Base-by-base conservation (phyloP, 1,140 invertebrate species). In the Stegodyphus mimosarum region DNA sequence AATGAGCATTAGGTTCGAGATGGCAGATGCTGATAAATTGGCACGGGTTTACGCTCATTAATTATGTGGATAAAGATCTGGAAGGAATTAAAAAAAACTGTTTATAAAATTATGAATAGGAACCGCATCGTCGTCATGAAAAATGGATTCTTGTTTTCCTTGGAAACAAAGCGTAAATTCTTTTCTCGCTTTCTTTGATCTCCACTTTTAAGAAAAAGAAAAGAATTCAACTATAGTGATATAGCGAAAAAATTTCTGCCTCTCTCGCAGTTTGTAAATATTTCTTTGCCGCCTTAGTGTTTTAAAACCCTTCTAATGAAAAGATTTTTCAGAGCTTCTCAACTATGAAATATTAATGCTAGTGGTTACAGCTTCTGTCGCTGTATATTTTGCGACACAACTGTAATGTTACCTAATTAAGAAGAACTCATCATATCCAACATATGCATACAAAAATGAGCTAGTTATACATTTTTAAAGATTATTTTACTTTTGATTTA, bases 41-140 rank as follows among this genome's bases (percentile, higher is more conserved):
- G 74, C 11, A 49, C 48, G 13, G n/a, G 10, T 33, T 33, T 78
- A 13, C 48, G 50, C 76, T 78, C 76, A 78, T 78, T 78, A 78
- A 78, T 78, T 78, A 78, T 51, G 49, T 13, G 76, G 76, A 67
- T 78, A 78, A 78, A 13, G 64, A 69, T 66, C 60, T 63, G 7
- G 5, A 60, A 11, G 55, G 55, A 60, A 15, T 15, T 60, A 69
- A 52, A 67, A 67, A 69, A 66, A 78, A 78, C 17, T 69, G 76
- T 67, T 78, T 78, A 69, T 69, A 78, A 69, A 78, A 69, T 67
- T 67, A 69, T 78, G 76, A 67, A 69, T 78, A 18, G 49, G 10
- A 55, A 50, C 55, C 15, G 9, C 55, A 15, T 60, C 9, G 55
- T 60, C 55, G 33, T 60, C 9, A 60, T 60, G 55, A 60, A 15